Conservation (phyloP, 2,113 vertebrate genomes). For the Hypocryptadius cinnamomeus region DNA sequence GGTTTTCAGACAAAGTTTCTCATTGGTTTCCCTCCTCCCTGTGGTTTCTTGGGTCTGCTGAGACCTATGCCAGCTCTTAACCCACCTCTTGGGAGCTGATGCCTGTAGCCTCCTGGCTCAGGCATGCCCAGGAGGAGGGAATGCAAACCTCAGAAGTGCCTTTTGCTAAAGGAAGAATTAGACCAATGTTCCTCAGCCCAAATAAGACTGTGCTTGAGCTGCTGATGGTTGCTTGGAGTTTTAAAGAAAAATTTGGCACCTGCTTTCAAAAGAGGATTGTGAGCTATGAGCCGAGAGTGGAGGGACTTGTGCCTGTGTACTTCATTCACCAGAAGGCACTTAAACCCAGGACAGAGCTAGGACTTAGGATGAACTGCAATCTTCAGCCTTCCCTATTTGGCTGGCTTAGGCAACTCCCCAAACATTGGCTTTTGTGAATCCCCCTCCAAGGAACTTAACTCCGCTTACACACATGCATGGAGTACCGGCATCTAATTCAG, state of each 20-base stretch:
- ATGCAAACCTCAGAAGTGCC: fast-evolving
- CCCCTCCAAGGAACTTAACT: neutral
- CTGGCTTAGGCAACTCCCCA: neutral
- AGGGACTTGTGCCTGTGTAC: neutral
- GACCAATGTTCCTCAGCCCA: neutral
- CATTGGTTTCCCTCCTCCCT: neutral
- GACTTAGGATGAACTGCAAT: neutral
- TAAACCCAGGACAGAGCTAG: neutral
- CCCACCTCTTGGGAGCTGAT: neutral
- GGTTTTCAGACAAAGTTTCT: neutral
- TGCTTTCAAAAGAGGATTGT: neutral
- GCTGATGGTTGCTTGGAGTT: neutral
- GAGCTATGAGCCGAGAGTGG: neutral
- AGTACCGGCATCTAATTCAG: neutral
- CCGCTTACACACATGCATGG: neutral
- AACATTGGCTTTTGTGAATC: conserved; percentile 13
- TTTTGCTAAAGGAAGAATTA: neutral
- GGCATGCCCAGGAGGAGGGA: neutral
- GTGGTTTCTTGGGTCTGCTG: neutral
- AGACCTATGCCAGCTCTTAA: neutral
- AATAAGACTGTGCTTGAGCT: neutral
- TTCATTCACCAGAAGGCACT: neutral
- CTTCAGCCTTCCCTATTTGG: neutral
- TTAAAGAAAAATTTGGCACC: neutral
- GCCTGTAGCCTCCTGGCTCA: neutral